Base-by-base conservation (phyloP, 2,888 invertebrate genomes). In the Schizaphis graminum region DNA sequence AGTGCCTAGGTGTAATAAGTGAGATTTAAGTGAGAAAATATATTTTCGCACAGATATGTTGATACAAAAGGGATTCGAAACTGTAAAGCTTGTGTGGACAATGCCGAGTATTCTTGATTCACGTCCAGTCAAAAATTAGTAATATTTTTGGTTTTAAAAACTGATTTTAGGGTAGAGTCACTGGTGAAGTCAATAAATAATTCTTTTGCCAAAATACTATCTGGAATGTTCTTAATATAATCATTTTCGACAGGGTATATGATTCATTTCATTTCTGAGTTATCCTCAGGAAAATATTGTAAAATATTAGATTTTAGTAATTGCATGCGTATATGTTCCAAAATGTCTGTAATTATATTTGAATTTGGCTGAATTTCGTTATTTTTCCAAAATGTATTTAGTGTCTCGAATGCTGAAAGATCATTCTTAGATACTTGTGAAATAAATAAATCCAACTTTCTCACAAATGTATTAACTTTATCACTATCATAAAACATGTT, bases 151-250 rank as follows among this genome's bases (percentile, higher is more conserved):
- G 84, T 87, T 91, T 94, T 94, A 53, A 94, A 94, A 91, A n/a
- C 67, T 49, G 57, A 61, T 94, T 94, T 94, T 44, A 91, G 94
- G 35, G 57, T 90, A 84, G 44, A 90, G 90, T 94, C 94, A 85
- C 89, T 93, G 53, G 90, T 93, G 85, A 93, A 77, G 89, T 93
- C 89, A 67, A 93, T 89, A 84, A 89, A 90, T 53, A 87, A 93
- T 93, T 93, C 93, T 93, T 53, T 89, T 93, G 93, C 92, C 61
- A 89, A 89, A 89, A 61, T 89, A 89, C 88, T 44, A 21, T 87
- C 49, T 26, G n/a, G 49, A 87, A 91, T 91, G n/a, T 84, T 91
- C 7, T 67, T 91, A 28, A 91, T 91, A n/a, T 91, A 91, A 35
- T 77, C 77, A 16, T 91, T 84, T n/a, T 91, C 0, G 41, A 84